These are phyloP conservation scores for Zaprionus kolodkinae DNA, from an alignment of 1,140 invertebrate species.

Conservation along the genomic window DNA sequence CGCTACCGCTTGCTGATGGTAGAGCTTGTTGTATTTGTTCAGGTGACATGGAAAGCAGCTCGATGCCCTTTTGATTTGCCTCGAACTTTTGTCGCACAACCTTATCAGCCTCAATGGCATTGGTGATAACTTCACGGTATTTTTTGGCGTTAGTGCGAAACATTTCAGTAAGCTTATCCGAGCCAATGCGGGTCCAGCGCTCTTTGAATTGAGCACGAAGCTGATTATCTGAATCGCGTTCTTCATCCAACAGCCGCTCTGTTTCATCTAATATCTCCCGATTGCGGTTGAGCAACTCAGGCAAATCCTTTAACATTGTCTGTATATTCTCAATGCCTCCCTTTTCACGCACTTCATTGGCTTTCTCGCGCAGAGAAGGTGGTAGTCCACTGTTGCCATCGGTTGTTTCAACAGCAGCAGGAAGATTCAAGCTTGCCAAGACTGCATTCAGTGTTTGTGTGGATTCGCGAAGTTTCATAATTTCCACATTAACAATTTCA, in stretches of 20 bases:
- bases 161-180: conserved; percentile 94
- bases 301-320: conserved; percentile 91
- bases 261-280: conserved; percentile 98
- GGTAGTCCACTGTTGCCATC: conserved; percentile 91
- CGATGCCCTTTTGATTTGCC: conserved; percentile 91
- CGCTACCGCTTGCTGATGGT: conserved; percentile 86
- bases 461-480: conserved; percentile 93
- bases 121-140: conserved; percentile 96
- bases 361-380: conserved; percentile 95
- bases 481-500: conserved; percentile 91
- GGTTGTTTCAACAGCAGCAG: conserved; percentile 97
- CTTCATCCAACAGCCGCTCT: conserved; percentile 94
- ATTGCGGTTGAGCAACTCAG: conserved; percentile 95
- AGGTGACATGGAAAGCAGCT: conserved; percentile 91
- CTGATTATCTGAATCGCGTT: conserved; percentile 95
- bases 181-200: conserved; percentile 95
- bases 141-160: conserved; percentile 94
- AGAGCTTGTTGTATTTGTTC: conserved; percentile 87
- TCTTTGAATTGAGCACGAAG: conserved; percentile 95
- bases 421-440: conserved; percentile 97
- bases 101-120: conserved; percentile 91
- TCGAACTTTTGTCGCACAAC: conserved; percentile 95
- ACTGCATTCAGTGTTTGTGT: conserved; percentile 96
- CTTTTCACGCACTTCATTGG: conserved; percentile 88
- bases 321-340: conserved; percentile 89